Evolutionary conservation across 1,140 invertebrate species (phyloP).

Genomic region (Oryzaephilus surinamensis): DNA sequence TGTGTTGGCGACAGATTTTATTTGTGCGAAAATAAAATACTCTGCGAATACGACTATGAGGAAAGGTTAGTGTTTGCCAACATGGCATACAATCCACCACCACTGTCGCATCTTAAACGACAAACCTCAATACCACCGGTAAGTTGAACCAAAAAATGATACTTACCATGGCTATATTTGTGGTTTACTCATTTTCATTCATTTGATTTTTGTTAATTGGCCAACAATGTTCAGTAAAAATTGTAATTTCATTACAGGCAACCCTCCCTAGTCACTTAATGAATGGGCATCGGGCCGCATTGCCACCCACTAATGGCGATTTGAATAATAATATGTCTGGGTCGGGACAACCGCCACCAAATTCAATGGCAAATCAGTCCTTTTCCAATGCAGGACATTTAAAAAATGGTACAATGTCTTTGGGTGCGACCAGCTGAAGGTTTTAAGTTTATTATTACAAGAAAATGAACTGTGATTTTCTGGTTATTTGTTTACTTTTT

Average conservation of each 20-base stretch:
- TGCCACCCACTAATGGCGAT: constrained; percentile 32
- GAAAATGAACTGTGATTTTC: neutral
- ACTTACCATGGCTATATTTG: too few relatives aligned
- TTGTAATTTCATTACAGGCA: constrained; percentile 26
- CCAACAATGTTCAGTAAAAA: neutral
- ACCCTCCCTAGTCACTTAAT: constrained; percentile 32
- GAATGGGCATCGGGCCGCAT: constrained; percentile 30
- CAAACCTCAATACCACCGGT: constrained; percentile 35
- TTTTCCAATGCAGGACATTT: constrained; percentile 29
- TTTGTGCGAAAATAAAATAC: constrained; percentile 92
- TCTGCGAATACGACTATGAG: constrained; percentile 96
- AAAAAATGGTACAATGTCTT: constrained; percentile 30
- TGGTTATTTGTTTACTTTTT: too few relatives aligned
- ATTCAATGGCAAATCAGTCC: constrained; percentile 25
- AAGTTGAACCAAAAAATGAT: too few relatives aligned
- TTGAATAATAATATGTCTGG: constrained; percentile 35
- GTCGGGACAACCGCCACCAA: constrained; percentile 24
- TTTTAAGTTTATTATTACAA: constrained; percentile 9
- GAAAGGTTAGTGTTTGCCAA: constrained; percentile 83
- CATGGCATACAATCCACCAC: constrained; percentile 82
- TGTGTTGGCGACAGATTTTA: constrained; percentile 95
- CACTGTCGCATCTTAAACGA: constrained; percentile 76
- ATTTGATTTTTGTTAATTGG: neutral
- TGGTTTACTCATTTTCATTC: neutral
- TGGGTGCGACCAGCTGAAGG: constrained; percentile 36